phyloP scores from a whole-genome alignment of 1,140 invertebrate species.

The Scaptomyza montana region DNA sequence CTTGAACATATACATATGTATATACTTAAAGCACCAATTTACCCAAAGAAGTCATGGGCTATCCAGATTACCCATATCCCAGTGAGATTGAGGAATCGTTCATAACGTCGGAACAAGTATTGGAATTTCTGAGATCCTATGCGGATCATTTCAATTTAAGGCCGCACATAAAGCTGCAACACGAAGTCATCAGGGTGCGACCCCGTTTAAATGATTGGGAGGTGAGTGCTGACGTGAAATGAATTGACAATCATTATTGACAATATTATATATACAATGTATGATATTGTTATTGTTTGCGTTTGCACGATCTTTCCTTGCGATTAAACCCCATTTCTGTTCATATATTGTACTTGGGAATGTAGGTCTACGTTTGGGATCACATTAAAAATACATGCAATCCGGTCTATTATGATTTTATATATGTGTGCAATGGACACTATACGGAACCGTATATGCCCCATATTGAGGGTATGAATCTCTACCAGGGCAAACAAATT shows the following conservation, averaged over 20 bases:
- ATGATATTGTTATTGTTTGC: conserved; percentile 13
- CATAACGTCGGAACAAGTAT: conserved; percentile 90
- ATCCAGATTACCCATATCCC: conserved; percentile 92
- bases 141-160: conserved; percentile 86
- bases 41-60: conserved; percentile 96
- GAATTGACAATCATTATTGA: background rate
- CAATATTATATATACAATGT: background rate
- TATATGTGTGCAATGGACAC: conserved; percentile 95
- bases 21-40: conserved; percentile 90
- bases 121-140: conserved; percentile 92
- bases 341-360: background rate
- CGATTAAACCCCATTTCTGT: conserved; percentile 9
- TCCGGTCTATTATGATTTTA: conserved; percentile 89
- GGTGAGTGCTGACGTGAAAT: conserved; percentile 63
- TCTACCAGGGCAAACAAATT: conserved; percentile 89
- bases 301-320: background rate
- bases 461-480: conserved; percentile 86
- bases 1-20: too few species aligned
- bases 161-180: conserved; percentile 75
- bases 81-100: conserved; percentile 89
- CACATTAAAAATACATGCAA: conserved; percentile 85
- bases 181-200: conserved; percentile 81
- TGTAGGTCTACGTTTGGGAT: conserved; percentile 84
- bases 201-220: conserved; percentile 77
- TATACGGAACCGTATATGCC: conserved; percentile 89